Evolutionary conservation across 2,888 invertebrate species (phyloP).

Genomic region (Latrodectus elegans): DNA sequence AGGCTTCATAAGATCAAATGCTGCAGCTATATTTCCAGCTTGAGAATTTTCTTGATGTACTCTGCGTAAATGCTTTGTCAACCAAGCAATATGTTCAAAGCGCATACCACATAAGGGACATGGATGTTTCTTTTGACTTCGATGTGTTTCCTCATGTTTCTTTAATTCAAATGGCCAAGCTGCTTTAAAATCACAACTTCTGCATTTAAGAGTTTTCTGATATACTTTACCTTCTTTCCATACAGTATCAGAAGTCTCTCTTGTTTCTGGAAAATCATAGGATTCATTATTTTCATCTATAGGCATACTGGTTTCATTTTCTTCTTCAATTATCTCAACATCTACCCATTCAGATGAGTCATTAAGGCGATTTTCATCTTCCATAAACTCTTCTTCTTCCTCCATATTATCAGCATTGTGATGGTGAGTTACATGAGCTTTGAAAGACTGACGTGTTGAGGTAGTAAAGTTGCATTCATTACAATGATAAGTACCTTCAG

Average conservation of each 20-base stretch:
- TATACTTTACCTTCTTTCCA: conserved; percentile 52
- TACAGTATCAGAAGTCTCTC: conserved; percentile 25
- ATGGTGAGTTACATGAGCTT: conserved; percentile 67
- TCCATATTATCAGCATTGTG: conserved; percentile 43
- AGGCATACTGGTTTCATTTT: neutral
- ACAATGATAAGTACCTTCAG: conserved; percentile 68
- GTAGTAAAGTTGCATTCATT: conserved; percentile 67
- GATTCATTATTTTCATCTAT: conserved; percentile 31
- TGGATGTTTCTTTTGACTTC: conserved; percentile 63
- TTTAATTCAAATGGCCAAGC: conserved; percentile 66
- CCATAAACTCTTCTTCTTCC: conserved; percentile 2
- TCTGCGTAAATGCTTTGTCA: conserved; percentile 65
- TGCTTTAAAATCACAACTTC: conserved; percentile 60
- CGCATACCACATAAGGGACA: conserved; percentile 70
- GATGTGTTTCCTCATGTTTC: conserved; percentile 67
- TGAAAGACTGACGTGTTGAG: conserved; percentile 68
- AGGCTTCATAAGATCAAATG: conserved; percentile 62
- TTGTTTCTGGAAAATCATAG: conserved; percentile 19
- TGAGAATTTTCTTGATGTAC: conserved; percentile 65
- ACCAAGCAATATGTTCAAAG: conserved; percentile 69
- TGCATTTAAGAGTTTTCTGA: conserved; percentile 55
- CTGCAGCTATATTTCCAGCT: conserved; percentile 64
- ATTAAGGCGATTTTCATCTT: conserved; percentile 7
- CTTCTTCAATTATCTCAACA: conserved; percentile 8
- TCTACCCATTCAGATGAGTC: conserved; percentile 29